Evolutionary conservation across 2,888 invertebrate genomes (phyloP).

Genomic region (Mythimna vitellina): DNA sequence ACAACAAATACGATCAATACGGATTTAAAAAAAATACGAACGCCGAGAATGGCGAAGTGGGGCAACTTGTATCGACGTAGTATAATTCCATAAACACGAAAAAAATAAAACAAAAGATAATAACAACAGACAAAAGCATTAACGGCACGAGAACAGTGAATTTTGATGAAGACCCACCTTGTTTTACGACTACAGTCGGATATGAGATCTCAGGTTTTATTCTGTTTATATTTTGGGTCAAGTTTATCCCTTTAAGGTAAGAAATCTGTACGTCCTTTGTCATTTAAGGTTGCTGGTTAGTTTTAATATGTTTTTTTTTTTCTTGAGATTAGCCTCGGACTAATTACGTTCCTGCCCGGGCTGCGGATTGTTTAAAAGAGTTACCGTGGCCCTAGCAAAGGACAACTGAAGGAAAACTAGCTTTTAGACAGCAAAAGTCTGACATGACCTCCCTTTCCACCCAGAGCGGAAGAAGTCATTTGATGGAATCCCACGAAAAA

Average conservation of each 20-base stretch:
- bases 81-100: conserved; percentile 36
- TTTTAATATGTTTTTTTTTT: neutral
- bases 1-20: conserved; percentile 28
- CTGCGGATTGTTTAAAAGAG: no score
- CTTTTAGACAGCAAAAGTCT: no score
- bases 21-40: conserved; percentile 17
- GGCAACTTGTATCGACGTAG: conserved; percentile 27
- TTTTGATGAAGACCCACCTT: conserved; percentile 34
- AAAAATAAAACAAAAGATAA: conserved; percentile 49
- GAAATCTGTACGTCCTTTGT: conserved; percentile 19
- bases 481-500: no score
- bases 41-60: conserved; percentile 33
- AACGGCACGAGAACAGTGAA: conserved; percentile 40
- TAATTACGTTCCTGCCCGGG: neutral
- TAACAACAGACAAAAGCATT: conserved; percentile 41
- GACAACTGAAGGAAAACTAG: no score
- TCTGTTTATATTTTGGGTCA: conserved; percentile 50
- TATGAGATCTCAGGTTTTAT: conserved; percentile 48
- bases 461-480: no score
- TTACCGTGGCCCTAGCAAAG: no score
- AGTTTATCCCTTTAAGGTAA: conserved; percentile 38
- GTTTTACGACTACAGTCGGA: conserved; percentile 47
- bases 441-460: no score
- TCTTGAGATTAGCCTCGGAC: neutral
- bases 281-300: conserved; percentile 11